These are phyloP conservation scores for Leucophenga varia DNA, from an alignment of 1,140 invertebrate genomes.

Conservation along the genomic window DNA sequence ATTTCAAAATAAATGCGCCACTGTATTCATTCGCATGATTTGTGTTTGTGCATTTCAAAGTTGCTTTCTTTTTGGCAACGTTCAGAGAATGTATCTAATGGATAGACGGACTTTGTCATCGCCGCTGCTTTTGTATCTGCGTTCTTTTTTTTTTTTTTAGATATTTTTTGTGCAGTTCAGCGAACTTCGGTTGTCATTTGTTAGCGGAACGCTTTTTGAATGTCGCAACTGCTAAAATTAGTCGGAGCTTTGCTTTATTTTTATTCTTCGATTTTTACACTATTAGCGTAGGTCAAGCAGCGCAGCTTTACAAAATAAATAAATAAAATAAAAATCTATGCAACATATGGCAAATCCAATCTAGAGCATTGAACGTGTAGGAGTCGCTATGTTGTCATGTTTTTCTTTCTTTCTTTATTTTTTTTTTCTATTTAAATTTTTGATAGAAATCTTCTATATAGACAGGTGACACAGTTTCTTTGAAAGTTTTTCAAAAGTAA, in stretches of 20 bases:
- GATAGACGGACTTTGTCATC: slow-evolving; percentile 11
- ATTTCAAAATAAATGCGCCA: neutral
- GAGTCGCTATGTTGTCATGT: slow-evolving; percentile 23
- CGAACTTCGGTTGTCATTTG: slow-evolving; percentile 44
- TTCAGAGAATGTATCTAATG: too few relatives aligned
- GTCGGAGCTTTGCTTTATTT: slow-evolving; percentile 22
- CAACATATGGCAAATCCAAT: slow-evolving; percentile 5
- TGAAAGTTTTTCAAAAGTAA: too few relatives aligned
- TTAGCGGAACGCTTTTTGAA: slow-evolving; percentile 31
- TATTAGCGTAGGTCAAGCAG: slow-evolving; percentile 44
- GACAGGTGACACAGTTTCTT: too few relatives aligned
- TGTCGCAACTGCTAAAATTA: slow-evolving; percentile 52
- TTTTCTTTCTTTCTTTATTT: slow-evolving; percentile 12
- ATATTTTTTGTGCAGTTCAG: slow-evolving; percentile 48
- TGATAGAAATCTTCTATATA: slow-evolving; percentile 8
- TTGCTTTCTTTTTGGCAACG: slow-evolving; percentile 29
- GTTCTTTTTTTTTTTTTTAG: slow-evolving; percentile 35
- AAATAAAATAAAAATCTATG: neutral
- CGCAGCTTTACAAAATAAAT: neutral
- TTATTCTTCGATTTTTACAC: slow-evolving; percentile 10
- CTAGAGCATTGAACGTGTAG: slow-evolving; percentile 17
- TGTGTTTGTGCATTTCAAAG: slow-evolving; percentile 21
- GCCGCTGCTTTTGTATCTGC: slow-evolving; percentile 18
- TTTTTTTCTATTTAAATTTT: slow-evolving; percentile 13
- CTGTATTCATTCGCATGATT: neutral